A percentile compares a stretch with the other conserved stretches of the same genome.
These are phyloP conservation scores for Poeciliopsis paucimaculata DNA, from an alignment of 2,797 vertebrate genomes.

Conservation along the genomic window DNA sequence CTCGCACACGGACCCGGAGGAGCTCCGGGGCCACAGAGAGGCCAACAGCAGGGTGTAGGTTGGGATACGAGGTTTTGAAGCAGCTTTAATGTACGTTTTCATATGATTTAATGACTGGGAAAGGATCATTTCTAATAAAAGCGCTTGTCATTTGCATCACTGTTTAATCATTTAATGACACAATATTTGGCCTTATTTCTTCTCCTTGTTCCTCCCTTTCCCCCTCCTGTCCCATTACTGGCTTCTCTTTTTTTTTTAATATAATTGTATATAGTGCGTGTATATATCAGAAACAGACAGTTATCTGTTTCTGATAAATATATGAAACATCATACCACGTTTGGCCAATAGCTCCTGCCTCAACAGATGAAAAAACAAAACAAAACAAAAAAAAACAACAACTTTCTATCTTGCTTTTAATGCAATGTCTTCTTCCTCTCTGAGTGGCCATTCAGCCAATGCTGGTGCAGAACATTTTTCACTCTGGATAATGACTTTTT, in stretches of 20 bases:
- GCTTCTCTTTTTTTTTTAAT: neutral
- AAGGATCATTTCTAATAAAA: neutral
- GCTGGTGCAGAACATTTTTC: neutral
- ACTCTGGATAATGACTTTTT: neutral
- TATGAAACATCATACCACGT: neutral
- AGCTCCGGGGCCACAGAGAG: slow-evolving; percentile 14
- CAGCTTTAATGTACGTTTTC: neutral
- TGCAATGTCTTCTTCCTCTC: neutral
- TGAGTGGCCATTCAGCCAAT: neutral
- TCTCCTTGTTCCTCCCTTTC: neutral
- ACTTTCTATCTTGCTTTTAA: neutral
- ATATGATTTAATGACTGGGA: neutral
- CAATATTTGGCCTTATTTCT: no score
- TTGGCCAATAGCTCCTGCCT: neutral
- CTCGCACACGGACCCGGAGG: slow-evolving; percentile 59
- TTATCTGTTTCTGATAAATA: neutral
- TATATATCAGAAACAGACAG: neutral
- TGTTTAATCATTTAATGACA: neutral
- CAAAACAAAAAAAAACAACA: neutral
- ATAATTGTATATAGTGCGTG: neutral
- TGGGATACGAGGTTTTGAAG: neutral
- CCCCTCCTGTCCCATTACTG: neutral
- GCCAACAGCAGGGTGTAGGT: slow-evolving; percentile 6
- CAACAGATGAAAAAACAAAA: neutral
- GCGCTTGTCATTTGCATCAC: neutral